These are phyloP conservation scores for Orientallactaga bullata DNA, from an alignment of 2,113 vertebrate species.

Conservation along the genomic window DNA sequence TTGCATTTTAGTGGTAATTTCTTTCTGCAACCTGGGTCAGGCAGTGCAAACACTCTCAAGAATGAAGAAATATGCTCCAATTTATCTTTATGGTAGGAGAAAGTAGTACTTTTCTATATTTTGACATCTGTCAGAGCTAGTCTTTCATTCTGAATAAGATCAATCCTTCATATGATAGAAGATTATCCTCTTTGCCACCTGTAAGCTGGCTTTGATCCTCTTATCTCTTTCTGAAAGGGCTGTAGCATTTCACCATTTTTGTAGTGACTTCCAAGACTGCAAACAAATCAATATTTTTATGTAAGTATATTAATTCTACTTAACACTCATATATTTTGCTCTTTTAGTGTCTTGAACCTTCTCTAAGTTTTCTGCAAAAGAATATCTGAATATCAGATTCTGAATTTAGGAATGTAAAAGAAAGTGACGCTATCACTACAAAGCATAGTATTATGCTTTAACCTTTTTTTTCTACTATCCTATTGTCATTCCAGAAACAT, in stretches of 20 bases:
- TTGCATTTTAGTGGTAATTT: conserved; percentile 40
- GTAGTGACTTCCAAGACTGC: conserved; percentile 27
- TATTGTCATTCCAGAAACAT: background rate
- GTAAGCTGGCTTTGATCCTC: conserved; percentile 68
- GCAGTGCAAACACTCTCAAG: conserved; percentile 55
- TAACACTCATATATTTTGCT: background rate
- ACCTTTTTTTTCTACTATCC: background rate
- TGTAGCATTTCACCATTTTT: conserved; percentile 59
- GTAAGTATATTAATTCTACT: background rate
- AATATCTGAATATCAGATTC: conserved; percentile 17
- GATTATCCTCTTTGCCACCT: conserved; percentile 65
- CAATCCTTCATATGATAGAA: conserved; percentile 63
- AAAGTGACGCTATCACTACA: background rate
- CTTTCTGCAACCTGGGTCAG: background rate
- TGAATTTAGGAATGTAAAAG: conserved; percentile 50
- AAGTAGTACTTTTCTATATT: conserved; percentile 57
- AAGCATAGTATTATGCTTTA: background rate
- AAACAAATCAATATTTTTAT: conserved; percentile 55
- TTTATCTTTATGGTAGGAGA: conserved; percentile 60
- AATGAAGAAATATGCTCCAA: conserved; percentile 36
- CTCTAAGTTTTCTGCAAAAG: conserved; percentile 54
- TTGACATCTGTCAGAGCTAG: conserved; percentile 64
- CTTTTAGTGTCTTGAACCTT: conserved; percentile 53
- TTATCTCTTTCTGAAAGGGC: conserved; percentile 66
- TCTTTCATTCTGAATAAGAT: conserved; percentile 70